Base-by-base conservation (phyloP, 1,140 invertebrate genomes). In the Brachionus paranguensis region DNA sequence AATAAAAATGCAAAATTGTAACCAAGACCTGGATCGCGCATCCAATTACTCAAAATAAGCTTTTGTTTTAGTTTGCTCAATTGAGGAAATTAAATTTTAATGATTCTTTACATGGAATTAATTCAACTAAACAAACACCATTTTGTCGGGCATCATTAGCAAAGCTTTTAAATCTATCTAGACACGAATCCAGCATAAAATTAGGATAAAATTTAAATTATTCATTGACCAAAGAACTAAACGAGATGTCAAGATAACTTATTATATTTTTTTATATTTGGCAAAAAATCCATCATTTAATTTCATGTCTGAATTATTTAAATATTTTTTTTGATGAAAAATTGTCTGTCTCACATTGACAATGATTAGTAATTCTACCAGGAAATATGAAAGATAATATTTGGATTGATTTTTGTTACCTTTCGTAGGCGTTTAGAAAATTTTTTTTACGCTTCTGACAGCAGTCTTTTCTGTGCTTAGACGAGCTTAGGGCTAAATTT, bases 381-480 rank as follows among this genome's bases (percentile, higher is more conserved):
- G 47, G 47, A 53, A n/a, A 53, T 53, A 17, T 53, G 14, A n/a
- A 65, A 10, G 29, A 70, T 37, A 70, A 70, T 10, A 37, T 37
- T 70, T 70, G 17, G 11, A 70, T 17, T 37, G 14, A 27, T 76
- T 53, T 47, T 50, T 24, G 10, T 76, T 76, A 76, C 72, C 72
- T 76, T 76, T 76, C 72, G 50, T 50, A n/a, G 4, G 72, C 33
- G n/a, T 43, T 74, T 11, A 74, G 33, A n/a, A 24, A 76, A 29
- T 76, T 76, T 76, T 76, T 76, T 76, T 76, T 76, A 10, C 72
- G 17, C 14, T 76, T 76, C 47, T 47, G 45, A 50, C 72, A 76
- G 20, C 72, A 76, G 7, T 76, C 72, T 76, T 76, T 76, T 50
- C 47, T 47, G 43, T 76, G 72, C 47, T 76, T 76, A 33, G 41